A percentile compares a stretch with the other conserved stretches of the same genome.
Conservation (phyloP, 2,888 invertebrate genomes). For the Lamellibrachia columna region DNA sequence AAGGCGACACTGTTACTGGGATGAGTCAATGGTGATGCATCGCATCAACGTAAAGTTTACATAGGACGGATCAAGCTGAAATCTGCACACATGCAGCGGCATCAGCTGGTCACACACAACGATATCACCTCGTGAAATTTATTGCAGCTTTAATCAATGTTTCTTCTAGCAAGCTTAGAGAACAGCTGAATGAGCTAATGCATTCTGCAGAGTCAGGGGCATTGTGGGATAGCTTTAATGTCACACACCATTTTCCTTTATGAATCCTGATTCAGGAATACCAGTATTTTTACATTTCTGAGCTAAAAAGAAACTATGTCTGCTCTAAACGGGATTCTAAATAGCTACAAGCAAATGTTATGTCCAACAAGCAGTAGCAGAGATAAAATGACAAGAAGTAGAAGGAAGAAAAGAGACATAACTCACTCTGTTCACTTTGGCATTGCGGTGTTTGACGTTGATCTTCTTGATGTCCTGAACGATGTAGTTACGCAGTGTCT, state of each 20-base stretch:
- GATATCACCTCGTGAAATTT: neutral
- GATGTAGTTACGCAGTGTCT: conserved; percentile 90
- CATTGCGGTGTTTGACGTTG: conserved; percentile 91
- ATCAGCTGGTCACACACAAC: too few species aligned
- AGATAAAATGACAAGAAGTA: neutral
- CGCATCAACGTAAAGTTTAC: too few species aligned
- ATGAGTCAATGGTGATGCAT: too few species aligned
- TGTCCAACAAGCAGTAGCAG: neutral
- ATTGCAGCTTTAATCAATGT: neutral
- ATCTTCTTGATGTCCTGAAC: conserved; percentile 94
- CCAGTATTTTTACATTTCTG: too few species aligned
- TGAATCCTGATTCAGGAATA: neutral
- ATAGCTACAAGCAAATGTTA: too few species aligned
- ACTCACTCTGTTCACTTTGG: conserved; percentile 79
- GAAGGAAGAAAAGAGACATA: neutral
- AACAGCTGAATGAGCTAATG: neutral
- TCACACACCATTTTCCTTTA: neutral
- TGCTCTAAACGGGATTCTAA: too few species aligned
- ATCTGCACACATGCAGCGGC: too few species aligned
- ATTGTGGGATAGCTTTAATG: neutral
- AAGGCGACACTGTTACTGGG: too few species aligned
- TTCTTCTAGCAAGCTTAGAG: too few species aligned
- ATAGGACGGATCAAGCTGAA: too few species aligned
- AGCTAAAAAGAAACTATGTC: too few species aligned
- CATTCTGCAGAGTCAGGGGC: neutral